Evolutionary conservation across 2,888 invertebrate species (phyloP).

Genomic region (Pachliopta kotzebuea): DNA sequence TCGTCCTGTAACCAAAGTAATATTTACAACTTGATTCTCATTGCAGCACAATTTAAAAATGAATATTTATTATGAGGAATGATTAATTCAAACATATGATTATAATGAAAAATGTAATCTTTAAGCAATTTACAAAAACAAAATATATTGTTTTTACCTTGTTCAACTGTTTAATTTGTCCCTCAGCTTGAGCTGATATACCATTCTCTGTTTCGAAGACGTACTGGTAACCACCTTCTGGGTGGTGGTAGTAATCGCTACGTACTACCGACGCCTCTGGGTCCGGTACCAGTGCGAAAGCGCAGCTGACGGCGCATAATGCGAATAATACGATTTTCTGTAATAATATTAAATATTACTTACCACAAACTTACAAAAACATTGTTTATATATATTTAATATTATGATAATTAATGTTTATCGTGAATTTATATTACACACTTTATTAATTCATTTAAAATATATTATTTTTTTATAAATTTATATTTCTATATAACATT

Average conservation of each 20-base stretch:
- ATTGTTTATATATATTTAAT: too few species aligned
- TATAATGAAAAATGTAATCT: too few species aligned
- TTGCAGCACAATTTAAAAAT: too few species aligned
- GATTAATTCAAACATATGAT: too few species aligned
- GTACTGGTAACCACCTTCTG: slow-evolving; percentile 74
- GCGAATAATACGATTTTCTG: slow-evolving; percentile 48
- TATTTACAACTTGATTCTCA: too few species aligned
- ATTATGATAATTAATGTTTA: too few species aligned
- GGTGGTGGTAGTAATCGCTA: slow-evolving; percentile 29
- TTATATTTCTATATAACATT: slow-evolving; percentile 3
- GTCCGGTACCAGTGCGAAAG: slow-evolving; percentile 37
- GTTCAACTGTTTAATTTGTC: slow-evolving; percentile 57
- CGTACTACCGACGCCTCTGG: slow-evolving; percentile 34
- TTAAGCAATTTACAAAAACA: background rate
- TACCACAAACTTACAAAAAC: too few species aligned
- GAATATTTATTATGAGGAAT: too few species aligned
- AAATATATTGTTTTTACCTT: slow-evolving; percentile 28
- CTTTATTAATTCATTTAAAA: too few species aligned
- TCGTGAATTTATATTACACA: too few species aligned
- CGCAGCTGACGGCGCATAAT: slow-evolving; percentile 44
- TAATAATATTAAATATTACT: background rate
- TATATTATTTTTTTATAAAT: too few species aligned
- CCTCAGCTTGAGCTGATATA: slow-evolving; percentile 74
- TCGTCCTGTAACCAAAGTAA: slow-evolving; percentile 45
- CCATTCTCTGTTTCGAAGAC: slow-evolving; percentile 80